Conservation (phyloP, 2,797 vertebrate species). For the Coregonus ussuriensis region DNA sequence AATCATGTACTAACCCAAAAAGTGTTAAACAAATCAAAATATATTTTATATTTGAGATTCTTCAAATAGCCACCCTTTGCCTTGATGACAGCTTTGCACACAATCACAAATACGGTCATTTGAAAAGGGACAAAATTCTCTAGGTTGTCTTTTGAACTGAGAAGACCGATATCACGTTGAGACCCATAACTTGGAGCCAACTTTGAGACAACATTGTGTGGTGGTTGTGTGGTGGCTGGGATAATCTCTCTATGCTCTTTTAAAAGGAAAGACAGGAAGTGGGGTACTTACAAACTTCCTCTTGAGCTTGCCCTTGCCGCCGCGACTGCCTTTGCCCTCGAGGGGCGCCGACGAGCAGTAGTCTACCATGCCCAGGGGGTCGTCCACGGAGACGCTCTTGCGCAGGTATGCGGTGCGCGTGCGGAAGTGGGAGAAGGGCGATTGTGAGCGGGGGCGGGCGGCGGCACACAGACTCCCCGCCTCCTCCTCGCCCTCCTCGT, state of each 20-base stretch:
- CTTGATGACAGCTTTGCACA: too few relatives aligned
- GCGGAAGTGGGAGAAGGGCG: conserved; percentile 82
- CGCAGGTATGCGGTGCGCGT: conserved; percentile 83
- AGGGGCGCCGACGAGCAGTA: conserved; percentile 37
- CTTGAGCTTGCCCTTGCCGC: conserved; percentile 83
- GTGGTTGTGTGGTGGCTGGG: neutral
- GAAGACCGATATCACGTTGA: too few relatives aligned
- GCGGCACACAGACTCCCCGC: conserved; percentile 34
- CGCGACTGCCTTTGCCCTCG: conserved; percentile 54
- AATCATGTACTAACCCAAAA: too few relatives aligned
- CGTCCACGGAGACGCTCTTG: conserved; percentile 88
- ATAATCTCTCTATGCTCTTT: neutral
- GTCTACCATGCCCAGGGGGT: conserved; percentile 80
- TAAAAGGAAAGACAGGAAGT: neutral
- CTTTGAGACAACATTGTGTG: neutral
- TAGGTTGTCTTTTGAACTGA: too few relatives aligned
- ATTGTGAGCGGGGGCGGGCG: conserved; percentile 71
- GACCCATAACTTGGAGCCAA: too few relatives aligned
- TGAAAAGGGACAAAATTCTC: neutral
- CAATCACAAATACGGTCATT: neutral
- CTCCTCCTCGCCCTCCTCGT: conserved; percentile 67
- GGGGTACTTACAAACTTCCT: conserved; percentile 87
- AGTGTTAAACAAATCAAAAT: too few relatives aligned
- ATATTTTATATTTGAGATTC: too few relatives aligned
- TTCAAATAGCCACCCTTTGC: too few relatives aligned